phyloP scores from a whole-genome alignment of 1,140 invertebrate genomes.

The Eubasilissa regina region DNA sequence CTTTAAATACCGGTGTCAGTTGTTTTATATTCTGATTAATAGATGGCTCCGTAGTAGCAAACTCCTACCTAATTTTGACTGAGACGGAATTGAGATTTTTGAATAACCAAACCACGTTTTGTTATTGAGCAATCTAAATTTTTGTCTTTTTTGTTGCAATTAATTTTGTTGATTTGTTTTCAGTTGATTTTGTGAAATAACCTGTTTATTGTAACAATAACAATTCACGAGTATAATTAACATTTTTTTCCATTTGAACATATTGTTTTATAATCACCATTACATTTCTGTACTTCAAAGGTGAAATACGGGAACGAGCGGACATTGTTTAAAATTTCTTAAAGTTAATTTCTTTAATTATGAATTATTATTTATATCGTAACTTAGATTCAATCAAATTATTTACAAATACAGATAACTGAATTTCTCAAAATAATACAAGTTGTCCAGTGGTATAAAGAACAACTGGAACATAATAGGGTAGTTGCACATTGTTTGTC shows the following conservation, averaged over 20 bases:
- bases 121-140: conserved; percentile 30
- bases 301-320: not conserved
- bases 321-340: no score
- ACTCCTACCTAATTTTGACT: not conserved
- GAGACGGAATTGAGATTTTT: conserved; percentile 5
- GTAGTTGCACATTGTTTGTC: no score
- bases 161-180: conserved; percentile 39
- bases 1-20: not conserved
- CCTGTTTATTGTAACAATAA: conserved; percentile 38
- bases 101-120: conserved; percentile 18
- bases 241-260: conserved; percentile 29
- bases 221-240: conserved; percentile 32
- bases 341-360: no score
- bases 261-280: conserved; percentile 31
- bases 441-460: no score
- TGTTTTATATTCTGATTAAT: conserved; percentile 12
- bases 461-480: no score
- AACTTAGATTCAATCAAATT: no score
- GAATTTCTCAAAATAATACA: no score
- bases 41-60: not conserved
- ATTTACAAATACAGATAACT: no score
- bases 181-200: conserved; percentile 47
- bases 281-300: conserved; percentile 12
- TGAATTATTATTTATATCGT: no score
- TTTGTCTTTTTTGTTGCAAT: conserved; percentile 38